Conservation (phyloP, 2,113 vertebrate species). For the Carollia perspicillata region DNA sequence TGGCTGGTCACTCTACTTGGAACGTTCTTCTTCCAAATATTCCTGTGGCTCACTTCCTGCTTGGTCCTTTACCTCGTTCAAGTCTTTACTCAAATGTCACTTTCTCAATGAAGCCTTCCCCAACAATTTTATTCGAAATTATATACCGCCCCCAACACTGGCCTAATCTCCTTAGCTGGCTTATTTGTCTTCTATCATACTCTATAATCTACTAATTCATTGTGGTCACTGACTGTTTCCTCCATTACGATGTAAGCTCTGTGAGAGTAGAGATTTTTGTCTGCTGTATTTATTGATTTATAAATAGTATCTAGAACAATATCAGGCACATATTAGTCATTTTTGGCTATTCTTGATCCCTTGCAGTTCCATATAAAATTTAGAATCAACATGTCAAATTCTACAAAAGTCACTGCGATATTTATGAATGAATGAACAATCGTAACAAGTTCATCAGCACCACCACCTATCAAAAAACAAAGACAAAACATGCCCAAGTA, state of each 20-base stretch:
- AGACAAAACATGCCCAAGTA: background rate
- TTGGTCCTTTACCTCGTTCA: background rate
- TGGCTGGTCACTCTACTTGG: background rate
- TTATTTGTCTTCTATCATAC: background rate
- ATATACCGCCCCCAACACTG: background rate
- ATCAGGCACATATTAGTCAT: background rate
- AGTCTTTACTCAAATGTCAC: background rate
- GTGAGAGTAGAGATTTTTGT: background rate
- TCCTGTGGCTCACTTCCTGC: background rate
- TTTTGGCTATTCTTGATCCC: background rate
- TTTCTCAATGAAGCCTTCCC: background rate
- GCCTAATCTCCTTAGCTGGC: background rate
- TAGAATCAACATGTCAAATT: background rate
- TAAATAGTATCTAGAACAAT: background rate
- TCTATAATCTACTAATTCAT: background rate
- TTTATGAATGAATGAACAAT: background rate
- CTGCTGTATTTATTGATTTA: background rate
- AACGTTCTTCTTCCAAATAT: background rate
- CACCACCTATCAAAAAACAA: background rate
- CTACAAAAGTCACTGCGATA: background rate
- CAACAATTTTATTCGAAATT: background rate
- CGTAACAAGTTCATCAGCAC: background rate
- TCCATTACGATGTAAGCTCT: background rate
- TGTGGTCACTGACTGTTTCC: background rate
- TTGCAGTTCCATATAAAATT: background rate